phyloP scores from a whole-genome alignment of 2,113 vertebrate species.

The Rhynchopsitta pachyrhyncha region DNA sequence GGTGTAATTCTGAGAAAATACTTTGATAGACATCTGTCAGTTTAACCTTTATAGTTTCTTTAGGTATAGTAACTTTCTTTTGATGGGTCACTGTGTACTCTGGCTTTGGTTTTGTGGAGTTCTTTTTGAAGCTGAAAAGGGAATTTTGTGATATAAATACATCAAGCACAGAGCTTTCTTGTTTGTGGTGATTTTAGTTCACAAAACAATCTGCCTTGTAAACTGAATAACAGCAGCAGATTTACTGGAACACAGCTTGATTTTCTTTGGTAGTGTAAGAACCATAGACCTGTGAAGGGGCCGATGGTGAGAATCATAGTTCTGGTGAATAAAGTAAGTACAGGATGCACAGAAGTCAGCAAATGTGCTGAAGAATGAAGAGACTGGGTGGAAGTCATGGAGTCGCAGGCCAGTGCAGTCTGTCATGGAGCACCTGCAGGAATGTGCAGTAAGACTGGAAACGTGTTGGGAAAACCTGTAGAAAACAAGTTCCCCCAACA shows the following conservation, averaged over 20 bases:
- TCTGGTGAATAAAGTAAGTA: background rate
- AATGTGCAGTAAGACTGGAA: background rate
- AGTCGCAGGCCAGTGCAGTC: background rate
- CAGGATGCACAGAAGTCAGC: background rate
- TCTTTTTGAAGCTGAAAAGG: background rate
- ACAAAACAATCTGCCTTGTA: background rate
- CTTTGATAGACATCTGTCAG: background rate
- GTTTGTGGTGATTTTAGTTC: background rate
- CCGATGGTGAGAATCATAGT: background rate
- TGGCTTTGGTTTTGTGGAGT: accelerated
- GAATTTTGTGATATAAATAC: background rate
- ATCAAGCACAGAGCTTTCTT: background rate
- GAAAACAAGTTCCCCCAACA: background rate
- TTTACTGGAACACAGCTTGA: background rate
- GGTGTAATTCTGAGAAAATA: background rate
- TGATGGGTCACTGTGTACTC: background rate
- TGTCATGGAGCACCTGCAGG: background rate
- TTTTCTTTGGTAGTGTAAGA: background rate
- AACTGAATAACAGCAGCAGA: background rate
- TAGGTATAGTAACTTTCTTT: background rate
- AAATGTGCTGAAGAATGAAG: background rate
- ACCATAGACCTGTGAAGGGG: background rate
- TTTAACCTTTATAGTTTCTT: background rate
- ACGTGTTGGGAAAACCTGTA: background rate
- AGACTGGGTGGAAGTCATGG: background rate